Conservation (phyloP, 2,797 vertebrate genomes). For the Sebastes paucispinis region DNA sequence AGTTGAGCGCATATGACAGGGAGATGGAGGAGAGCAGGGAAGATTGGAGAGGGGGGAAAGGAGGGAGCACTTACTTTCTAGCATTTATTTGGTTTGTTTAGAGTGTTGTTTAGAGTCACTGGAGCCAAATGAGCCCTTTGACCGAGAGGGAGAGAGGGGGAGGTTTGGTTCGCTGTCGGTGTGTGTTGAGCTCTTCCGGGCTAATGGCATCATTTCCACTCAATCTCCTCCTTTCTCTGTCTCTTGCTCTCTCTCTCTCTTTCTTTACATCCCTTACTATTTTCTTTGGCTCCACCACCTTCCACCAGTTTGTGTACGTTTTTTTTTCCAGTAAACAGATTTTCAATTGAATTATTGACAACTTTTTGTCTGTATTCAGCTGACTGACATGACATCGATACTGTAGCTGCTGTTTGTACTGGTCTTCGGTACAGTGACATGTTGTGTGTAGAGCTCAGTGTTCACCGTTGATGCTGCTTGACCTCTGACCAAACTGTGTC, state of each 20-base stretch:
- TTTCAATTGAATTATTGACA: background rate
- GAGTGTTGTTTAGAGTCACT: conserved; percentile 67
- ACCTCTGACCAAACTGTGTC: background rate
- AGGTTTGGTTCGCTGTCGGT: conserved; percentile 11
- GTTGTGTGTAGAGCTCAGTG: background rate
- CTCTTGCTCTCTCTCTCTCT: background rate
- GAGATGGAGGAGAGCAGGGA: conserved; percentile 61
- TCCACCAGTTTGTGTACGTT: background rate
- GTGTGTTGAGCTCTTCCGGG: conserved; percentile 38
- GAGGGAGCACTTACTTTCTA: conserved; percentile 60
- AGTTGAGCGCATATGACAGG: conserved; percentile 82
- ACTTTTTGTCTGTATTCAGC: background rate
- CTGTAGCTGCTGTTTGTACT: background rate
- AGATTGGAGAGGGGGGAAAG: conserved; percentile 6
- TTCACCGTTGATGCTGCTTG: background rate
- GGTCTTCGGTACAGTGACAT: background rate
- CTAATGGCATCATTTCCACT: conserved; percentile 70
- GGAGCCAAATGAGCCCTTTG: conserved; percentile 66
- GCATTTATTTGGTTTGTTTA: conserved; percentile 64
- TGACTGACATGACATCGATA: background rate
- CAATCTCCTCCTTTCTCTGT: conserved; percentile 19
- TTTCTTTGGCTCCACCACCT: background rate
- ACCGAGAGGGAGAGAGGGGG: conserved; percentile 23
- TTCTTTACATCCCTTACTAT: background rate
- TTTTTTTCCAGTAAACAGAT: background rate